A percentile compares a stretch with the other conserved stretches of the same genome.
These are phyloP conservation scores for Drosophila pallidifrons DNA, from an alignment of 1,140 invertebrate genomes.

Conservation along the genomic window DNA sequence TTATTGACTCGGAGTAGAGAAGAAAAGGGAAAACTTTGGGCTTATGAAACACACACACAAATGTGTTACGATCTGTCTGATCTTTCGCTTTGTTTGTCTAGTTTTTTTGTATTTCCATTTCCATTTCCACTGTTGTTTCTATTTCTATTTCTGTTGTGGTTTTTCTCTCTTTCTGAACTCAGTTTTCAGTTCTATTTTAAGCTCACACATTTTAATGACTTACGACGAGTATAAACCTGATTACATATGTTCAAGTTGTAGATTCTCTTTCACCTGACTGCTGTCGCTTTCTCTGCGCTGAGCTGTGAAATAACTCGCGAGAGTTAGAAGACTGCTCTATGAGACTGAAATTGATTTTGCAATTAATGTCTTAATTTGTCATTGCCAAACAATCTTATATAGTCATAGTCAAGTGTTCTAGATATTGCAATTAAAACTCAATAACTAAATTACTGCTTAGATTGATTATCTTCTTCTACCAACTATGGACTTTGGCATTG, in stretches of 20 bases:
- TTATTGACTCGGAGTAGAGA: not conserved
- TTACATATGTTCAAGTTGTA: slow-evolving; percentile 26
- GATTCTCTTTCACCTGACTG: slow-evolving; percentile 17
- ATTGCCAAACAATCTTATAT: not conserved
- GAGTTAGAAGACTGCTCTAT: not conserved
- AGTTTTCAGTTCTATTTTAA: slow-evolving; percentile 41
- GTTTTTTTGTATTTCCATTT: not conserved
- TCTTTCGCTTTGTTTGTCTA: not conserved
- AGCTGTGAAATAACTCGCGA: not conserved
- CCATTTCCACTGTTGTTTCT: not conserved
- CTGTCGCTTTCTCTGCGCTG: slow-evolving; percentile 27
- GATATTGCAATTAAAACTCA: slow-evolving; percentile 29
- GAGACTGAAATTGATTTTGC: slow-evolving; percentile 3
- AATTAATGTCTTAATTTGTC: slow-evolving; percentile 23
- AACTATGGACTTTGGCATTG: not conserved
- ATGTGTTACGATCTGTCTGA: not conserved
- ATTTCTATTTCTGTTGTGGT: not conserved
- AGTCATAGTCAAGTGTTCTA: not conserved
- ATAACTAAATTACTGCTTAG: slow-evolving; percentile 29
- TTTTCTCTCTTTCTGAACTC: slow-evolving; percentile 18
- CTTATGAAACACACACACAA: not conserved
- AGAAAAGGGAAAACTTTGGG: slow-evolving; percentile 11
- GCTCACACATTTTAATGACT: slow-evolving; percentile 41
- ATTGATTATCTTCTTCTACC: slow-evolving; percentile 2
- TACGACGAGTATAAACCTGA: slow-evolving; percentile 34